phyloP scores from a whole-genome alignment of 2,113 vertebrate species.

The Halichoeres trimaculatus region DNA sequence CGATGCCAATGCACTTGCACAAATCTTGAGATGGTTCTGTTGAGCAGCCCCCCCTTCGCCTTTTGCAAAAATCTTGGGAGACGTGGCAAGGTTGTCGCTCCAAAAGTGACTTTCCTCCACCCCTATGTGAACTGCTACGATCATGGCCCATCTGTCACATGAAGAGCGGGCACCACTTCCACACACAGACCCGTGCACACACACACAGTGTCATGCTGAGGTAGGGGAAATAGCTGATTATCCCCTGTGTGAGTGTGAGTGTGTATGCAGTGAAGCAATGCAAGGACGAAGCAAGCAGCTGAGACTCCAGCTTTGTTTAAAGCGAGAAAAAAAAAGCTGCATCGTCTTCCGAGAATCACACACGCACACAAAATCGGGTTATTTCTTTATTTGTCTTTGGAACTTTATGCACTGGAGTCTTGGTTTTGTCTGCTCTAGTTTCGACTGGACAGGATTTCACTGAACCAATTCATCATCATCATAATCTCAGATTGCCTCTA shows the following conservation, averaged over 20 bases:
- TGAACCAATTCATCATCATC: conserved; percentile 8
- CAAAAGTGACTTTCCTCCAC: conserved; percentile 70
- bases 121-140: conserved; percentile 58
- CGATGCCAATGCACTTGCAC: conserved; percentile 56
- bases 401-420: not conserved
- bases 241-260: conserved; percentile 43
- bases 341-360: conserved; percentile 12
- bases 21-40: conserved; percentile 55
- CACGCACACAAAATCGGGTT: not conserved
- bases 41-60: conserved; percentile 22
- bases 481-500: not conserved
- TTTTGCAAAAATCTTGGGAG: conserved; percentile 47
- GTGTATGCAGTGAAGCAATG: conserved; percentile 59
- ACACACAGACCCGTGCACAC: conserved; percentile 36
- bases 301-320: conserved; percentile 46
- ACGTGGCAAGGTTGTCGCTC: conserved; percentile 71
- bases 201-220: conserved; percentile 60
- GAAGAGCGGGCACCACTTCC: conserved; percentile 49
- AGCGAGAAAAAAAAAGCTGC: conserved; percentile 37
- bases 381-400: conserved; percentile 16
- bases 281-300: conserved; percentile 49
- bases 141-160: conserved; percentile 76
- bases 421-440: conserved; percentile 6
- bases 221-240: conserved; percentile 72
- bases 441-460: conserved; percentile 28